A percentile compares a stretch with the other conserved stretches of the same genome.
Conservation (phyloP, 2,113 vertebrate species). For the Pituophis catenifer region DNA sequence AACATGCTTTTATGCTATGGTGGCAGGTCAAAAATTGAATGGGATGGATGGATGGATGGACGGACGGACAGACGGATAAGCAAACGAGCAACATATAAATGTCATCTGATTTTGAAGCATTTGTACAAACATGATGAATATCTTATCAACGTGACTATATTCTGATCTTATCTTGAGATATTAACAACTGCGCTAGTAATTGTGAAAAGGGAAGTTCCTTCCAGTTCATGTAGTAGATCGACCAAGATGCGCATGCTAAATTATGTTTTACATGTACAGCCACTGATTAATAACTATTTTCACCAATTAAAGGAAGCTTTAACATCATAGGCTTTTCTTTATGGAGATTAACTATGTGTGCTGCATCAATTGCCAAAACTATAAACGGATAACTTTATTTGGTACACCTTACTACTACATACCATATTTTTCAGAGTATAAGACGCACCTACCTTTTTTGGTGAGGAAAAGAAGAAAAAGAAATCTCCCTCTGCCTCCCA, state of each 20-base stretch:
- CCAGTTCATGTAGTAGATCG: background rate
- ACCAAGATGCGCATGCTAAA: background rate
- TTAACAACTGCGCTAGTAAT: background rate
- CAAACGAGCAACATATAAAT: background rate
- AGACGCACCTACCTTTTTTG: too few relatives aligned
- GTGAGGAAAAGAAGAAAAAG: too few relatives aligned
- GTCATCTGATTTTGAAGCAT: background rate
- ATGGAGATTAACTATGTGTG: background rate
- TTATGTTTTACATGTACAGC: background rate
- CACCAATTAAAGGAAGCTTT: background rate
- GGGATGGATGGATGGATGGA: background rate
- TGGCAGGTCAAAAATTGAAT: background rate
- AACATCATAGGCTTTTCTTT: background rate
- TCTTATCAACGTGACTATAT: background rate
- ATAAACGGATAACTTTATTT: background rate
- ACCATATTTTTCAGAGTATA: background rate
- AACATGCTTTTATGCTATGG: background rate
- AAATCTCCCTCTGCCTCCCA: too few relatives aligned
- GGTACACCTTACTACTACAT: background rate
- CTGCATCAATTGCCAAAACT: background rate
- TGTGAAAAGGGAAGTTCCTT: background rate
- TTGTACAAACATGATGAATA: background rate
- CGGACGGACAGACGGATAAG: background rate
- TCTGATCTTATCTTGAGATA: background rate
- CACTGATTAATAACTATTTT: background rate